Base-by-base conservation (phyloP, 2,888 invertebrate species). In the Cheilosia soror region DNA sequence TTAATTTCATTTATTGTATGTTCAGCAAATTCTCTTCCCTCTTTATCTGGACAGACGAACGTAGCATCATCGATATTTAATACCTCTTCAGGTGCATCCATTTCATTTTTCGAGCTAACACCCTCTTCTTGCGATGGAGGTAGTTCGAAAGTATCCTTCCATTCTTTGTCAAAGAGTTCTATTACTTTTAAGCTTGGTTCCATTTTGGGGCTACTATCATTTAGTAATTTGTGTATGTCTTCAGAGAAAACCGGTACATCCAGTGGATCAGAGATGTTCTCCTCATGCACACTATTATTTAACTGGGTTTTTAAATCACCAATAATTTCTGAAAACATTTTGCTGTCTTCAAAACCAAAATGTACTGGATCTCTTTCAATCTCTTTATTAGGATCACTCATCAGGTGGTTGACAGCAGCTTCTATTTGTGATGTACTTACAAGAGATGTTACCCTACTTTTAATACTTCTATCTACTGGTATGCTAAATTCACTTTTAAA, bases 401-500 rank as follows among this genome's bases (percentile, higher is more conserved):
- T 62, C 9, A 20, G 20, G 20, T 20, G 2, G 3, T 85, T 80
- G 5, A 90, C 55, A 0, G 78, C 87, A 0, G 88, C 88, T 71
- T 89, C 88, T 0, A 90, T 87, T 79, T 89, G 88, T 2, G 90
- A 89, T 3, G 89, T 88, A 58, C 87, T 88, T 40, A 89, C 80
- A 2, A 88, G 29, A 0, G 89, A 88, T 0, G 11, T 7, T 0
- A 11, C 78, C 29, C 51, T 75, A 5, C 62, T 65, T 9, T 65
- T 44, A 40, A 49, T 44, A 0, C 15, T 44, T 20, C 72, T 11
- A 20, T 87, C 81, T 25, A 88, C 87, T 2, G 89, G 88, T 49
- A 89, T 77, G 11, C 88, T 88, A 72, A 92, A 91, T 29, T 91
- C 90, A 72, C 90, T 91, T 27, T 88, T 88, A 53, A 92, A 92